Percentiles rank a stretch among this genome's conserved stretches.
Evolutionary conservation across 1,140 invertebrate species (phyloP).

Genomic region (Antheraea pernyi): DNA sequence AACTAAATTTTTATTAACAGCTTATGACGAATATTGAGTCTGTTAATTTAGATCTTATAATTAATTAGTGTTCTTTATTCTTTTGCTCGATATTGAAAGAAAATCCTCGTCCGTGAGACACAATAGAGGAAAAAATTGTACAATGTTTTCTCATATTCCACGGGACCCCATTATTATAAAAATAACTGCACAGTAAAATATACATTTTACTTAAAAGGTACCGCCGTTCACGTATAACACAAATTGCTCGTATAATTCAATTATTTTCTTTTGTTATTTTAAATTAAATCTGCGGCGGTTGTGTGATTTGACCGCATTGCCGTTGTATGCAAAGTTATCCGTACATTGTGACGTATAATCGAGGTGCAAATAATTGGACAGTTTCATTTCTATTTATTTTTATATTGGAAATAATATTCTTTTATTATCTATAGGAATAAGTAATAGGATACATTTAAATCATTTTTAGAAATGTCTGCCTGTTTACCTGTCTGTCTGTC

Average conservation of each 20-base stretch:
- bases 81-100: too few species aligned
- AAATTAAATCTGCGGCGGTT: slow-evolving; percentile 11
- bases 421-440: too few species aligned
- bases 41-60: too few species aligned
- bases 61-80: too few species aligned
- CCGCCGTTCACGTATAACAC: not conserved
- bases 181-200: not conserved
- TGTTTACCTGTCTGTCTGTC: too few species aligned
- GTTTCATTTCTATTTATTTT: not conserved
- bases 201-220: not conserved
- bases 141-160: not conserved
- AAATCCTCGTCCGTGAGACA: too few species aligned
- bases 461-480: too few species aligned
- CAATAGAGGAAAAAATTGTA: too few species aligned
- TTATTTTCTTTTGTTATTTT: slow-evolving; percentile 9
- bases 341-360: slow-evolving; percentile 1
- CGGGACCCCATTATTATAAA: not conserved
- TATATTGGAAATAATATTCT: not conserved
- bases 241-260: slow-evolving; percentile 10
- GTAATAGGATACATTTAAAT: too few species aligned
- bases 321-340: slow-evolving; percentile 5
- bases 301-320: slow-evolving; percentile 4
- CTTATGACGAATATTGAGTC: too few species aligned
- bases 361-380: not conserved
- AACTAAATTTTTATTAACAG: too few species aligned